Evolutionary conservation across 2,888 invertebrate species (phyloP).

Genomic region (Tetragonisca angustula): DNA sequence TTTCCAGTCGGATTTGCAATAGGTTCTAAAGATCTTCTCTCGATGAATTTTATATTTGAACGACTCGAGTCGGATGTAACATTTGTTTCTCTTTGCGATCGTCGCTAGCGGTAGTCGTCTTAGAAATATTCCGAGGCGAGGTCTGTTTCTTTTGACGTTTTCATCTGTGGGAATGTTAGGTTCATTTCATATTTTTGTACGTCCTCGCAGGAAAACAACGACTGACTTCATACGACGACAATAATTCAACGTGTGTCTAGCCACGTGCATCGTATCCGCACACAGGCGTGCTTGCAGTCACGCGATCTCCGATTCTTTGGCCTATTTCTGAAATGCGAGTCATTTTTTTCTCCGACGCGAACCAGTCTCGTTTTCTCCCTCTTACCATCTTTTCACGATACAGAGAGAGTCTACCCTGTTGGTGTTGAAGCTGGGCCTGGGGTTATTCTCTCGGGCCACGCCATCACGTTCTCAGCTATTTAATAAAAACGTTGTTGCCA

Average conservation of each 20-base stretch:
- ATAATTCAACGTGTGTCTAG: conserved; percentile 38
- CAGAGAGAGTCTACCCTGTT: neutral
- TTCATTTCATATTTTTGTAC: conserved; percentile 18
- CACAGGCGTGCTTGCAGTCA: conserved; percentile 5
- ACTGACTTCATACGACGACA: conserved; percentile 20
- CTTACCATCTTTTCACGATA: neutral
- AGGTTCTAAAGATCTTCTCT: neutral
- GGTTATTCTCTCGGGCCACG: conserved; percentile 6
- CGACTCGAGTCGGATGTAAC: conserved; percentile 7
- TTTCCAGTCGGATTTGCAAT: neutral
- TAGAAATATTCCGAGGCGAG: neutral
- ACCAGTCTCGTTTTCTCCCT: neutral
- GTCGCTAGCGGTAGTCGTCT: neutral
- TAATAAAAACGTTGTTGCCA: conserved; percentile 40
- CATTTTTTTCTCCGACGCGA: neutral
- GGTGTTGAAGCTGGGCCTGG: neutral
- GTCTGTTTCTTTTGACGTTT: conserved; percentile 17
- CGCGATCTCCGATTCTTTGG: conserved; percentile 27
- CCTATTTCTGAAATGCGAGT: conserved; percentile 32
- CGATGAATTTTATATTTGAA: conserved; percentile 28
- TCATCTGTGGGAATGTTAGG: conserved; percentile 41
- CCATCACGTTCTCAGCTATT: neutral
- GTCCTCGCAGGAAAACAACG: neutral
- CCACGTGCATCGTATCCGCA: conserved; percentile 4
- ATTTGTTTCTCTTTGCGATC: conserved; percentile 28